Conservation (phyloP, 2,888 invertebrate species). For the Chymomyza procnemis region DNA sequence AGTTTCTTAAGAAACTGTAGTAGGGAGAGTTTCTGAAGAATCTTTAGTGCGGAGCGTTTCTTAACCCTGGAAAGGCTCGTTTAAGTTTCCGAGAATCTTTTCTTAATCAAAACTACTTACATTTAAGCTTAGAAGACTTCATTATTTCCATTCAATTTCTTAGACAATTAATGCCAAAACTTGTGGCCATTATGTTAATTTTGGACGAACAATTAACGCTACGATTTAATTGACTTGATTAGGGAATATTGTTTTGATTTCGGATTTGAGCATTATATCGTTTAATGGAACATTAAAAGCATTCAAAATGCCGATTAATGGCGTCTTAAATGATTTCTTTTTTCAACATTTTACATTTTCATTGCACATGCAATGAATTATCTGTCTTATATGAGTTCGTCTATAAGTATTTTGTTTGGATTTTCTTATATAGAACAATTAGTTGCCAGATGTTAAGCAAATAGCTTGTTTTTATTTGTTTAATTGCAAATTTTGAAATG, state of each 20-base stretch:
- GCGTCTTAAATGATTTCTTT: not conserved
- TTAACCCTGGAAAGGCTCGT: too few species aligned
- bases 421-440: not conserved
- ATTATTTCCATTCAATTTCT: not conserved
- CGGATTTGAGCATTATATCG: not conserved
- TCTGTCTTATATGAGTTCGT: not conserved
- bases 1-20: too few species aligned
- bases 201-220: not conserved
- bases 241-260: not conserved
- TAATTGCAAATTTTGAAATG: not conserved
- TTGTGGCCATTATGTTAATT: not conserved
- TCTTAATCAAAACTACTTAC: too few species aligned
- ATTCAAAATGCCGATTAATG: not conserved
- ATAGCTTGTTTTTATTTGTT: not conserved
- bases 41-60: too few species aligned
- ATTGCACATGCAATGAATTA: not conserved
- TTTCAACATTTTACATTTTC: not conserved
- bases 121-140: too few species aligned
- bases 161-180: not conserved
- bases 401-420: not conserved
- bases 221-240: not conserved
- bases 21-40: too few species aligned
- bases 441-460: not conserved
- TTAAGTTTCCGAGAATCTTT: too few species aligned
- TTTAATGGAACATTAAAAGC: not conserved